These are phyloP conservation scores for Chrysochloris asiatica DNA, from an alignment of 2,113 vertebrate genomes.

Conservation along the genomic window DNA sequence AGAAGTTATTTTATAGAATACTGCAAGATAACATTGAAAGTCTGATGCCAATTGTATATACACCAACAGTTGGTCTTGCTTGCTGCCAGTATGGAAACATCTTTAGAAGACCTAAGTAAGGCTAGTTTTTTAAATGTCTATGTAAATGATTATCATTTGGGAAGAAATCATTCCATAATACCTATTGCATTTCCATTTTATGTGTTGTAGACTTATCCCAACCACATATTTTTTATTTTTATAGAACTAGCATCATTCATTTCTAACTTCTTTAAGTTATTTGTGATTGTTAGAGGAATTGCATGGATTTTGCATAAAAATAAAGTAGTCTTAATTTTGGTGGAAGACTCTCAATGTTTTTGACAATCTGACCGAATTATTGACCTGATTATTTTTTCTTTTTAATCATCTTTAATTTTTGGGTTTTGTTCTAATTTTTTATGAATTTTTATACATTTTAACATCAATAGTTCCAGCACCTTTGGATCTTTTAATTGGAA, in stretches of 20 bases:
- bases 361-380: conserved; percentile 19
- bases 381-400: not conserved
- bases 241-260: conserved; percentile 15
- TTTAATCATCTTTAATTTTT: conserved; percentile 49
- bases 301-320: not conserved
- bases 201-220: conserved; percentile 3
- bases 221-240: conserved; percentile 1
- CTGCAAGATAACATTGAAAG: conserved; percentile 96
- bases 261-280: not conserved
- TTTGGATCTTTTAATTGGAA: not conserved
- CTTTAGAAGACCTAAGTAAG: conserved; percentile 98
- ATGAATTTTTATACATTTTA: conserved; percentile 40
- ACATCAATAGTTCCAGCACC: not conserved
- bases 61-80: conserved; percentile 96
- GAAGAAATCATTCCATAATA: not conserved
- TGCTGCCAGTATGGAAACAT: conserved; percentile 99
- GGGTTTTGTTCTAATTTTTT: not conserved
- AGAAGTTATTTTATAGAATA: conserved; percentile 95
- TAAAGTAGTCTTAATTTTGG: conserved; percentile 6
- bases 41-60: conserved; percentile 98
- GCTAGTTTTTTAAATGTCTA: not conserved
- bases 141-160: not conserved
- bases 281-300: conserved; percentile 25
- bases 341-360: conserved; percentile 14
- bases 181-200: not conserved